Conservation (phyloP, 2,888 invertebrate genomes). For the Polylopha cassiicola region DNA sequence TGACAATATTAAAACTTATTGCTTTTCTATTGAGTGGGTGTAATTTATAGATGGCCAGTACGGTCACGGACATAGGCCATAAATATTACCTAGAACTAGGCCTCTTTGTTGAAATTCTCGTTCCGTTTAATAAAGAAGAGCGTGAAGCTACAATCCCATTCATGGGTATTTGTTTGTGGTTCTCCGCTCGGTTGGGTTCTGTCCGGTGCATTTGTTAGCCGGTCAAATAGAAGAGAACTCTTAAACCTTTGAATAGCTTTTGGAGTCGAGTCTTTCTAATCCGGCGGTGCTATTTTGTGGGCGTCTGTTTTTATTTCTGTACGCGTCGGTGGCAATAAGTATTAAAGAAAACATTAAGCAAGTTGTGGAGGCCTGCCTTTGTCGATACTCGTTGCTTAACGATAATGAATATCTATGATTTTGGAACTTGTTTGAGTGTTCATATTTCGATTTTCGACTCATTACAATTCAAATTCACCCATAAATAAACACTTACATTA, state of each 20-base stretch:
- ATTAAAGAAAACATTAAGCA: slow-evolving; percentile 68
- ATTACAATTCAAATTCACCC: too few species aligned
- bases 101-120: slow-evolving; percentile 11
- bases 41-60: too few species aligned
- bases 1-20: too few species aligned
- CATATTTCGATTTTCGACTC: slow-evolving; percentile 23
- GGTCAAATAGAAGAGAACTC: slow-evolving; percentile 44
- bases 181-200: too few species aligned
- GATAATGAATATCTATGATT: slow-evolving; percentile 12
- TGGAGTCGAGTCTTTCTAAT: slow-evolving; percentile 37
- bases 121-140: slow-evolving; percentile 18
- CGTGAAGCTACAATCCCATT: slow-evolving; percentile 14
- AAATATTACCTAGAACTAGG: slow-evolving; percentile 12
- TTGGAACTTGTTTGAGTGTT: slow-evolving; percentile 25
- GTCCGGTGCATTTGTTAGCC: slow-evolving; percentile 39
- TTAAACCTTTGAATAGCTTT: slow-evolving; percentile 30
- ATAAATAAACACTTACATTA: too few species aligned
- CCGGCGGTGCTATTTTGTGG: slow-evolving; percentile 42
- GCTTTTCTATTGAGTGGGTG: too few species aligned
- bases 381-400: slow-evolving; percentile 18
- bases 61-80: slow-evolving; percentile 3
- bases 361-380: slow-evolving; percentile 48
- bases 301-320: slow-evolving; percentile 62
- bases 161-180: slow-evolving; percentile 9
- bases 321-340: slow-evolving; percentile 62